Evolutionary conservation across 2,113 vertebrate species (phyloP).

Genomic region (Sminthopsis crassicaudata): DNA sequence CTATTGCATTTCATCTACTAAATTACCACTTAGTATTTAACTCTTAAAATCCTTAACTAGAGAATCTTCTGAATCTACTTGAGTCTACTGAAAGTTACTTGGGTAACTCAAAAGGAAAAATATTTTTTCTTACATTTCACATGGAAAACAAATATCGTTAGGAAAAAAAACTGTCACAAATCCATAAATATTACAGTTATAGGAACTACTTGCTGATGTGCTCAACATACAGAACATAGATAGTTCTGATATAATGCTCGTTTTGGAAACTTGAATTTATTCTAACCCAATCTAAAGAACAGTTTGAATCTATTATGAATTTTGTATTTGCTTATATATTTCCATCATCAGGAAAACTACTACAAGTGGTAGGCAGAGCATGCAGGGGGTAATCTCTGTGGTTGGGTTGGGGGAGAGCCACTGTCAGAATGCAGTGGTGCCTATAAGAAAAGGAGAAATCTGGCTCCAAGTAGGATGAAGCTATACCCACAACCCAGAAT

Average conservation of each 20-base stretch:
- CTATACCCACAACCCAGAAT: neutral
- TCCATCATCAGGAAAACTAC: neutral
- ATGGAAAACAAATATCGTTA: neutral
- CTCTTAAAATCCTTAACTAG: constrained; percentile 23
- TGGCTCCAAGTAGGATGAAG: neutral
- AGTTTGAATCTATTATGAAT: neutral
- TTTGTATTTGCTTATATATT: neutral
- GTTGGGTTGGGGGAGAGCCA: neutral
- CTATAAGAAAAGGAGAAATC: neutral
- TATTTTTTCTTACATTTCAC: neutral
- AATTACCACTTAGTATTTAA: neutral
- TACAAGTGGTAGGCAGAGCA: neutral
- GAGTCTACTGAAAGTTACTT: neutral
- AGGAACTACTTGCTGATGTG: neutral
- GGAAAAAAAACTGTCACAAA: neutral
- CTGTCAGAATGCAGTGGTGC: neutral
- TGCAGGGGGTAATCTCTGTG: neutral
- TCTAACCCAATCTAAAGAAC: neutral
- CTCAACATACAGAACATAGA: neutral
- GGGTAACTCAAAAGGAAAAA: constrained; percentile 38
- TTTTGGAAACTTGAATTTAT: neutral
- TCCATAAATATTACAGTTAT: neutral
- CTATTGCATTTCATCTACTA: neutral
- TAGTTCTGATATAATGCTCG: neutral
- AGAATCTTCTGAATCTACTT: neutral